phyloP scores from a whole-genome alignment of 2,888 invertebrate species.

The Cephus pygmeus region DNA sequence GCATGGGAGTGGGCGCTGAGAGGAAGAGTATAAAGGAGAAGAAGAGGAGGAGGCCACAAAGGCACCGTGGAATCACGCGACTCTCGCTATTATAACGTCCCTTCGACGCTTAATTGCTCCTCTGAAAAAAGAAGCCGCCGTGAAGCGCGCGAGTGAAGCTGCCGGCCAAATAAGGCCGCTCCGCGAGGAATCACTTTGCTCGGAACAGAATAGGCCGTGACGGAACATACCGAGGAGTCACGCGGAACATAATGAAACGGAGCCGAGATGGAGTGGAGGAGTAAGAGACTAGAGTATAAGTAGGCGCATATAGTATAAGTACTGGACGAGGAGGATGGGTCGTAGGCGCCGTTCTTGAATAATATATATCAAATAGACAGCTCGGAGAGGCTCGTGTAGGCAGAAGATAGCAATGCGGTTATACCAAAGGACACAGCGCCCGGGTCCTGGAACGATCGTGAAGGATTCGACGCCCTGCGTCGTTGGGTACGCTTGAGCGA shows the following conservation, averaged over 20 bases:
- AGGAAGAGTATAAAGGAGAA: background rate
- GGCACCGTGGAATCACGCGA: slow-evolving; percentile 24
- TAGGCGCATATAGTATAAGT: background rate
- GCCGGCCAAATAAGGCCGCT: slow-evolving; percentile 21
- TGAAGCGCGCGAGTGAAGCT: slow-evolving; percentile 19
- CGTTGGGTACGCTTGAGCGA: background rate
- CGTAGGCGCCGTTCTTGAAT: background rate
- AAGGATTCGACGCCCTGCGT: background rate
- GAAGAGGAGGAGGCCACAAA: slow-evolving; percentile 16
- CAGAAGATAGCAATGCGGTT: background rate
- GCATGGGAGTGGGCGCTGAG: background rate
- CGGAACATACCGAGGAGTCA: background rate
- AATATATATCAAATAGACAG: background rate
- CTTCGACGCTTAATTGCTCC: slow-evolving; percentile 24
- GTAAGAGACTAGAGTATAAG: background rate
- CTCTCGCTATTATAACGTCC: slow-evolving; percentile 21
- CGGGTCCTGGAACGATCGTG: background rate
- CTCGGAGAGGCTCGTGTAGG: background rate
- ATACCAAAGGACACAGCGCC: background rate
- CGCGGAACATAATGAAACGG: background rate
- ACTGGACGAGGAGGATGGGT: background rate
- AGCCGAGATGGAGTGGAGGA: background rate
- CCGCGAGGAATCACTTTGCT: background rate
- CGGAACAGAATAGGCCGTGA: background rate
- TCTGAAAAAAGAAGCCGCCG: slow-evolving; percentile 18